Evolutionary conservation across 2,888 invertebrate species (phyloP), one percentile per base, ranked within the genome.

Genomic region (Eristalis pertinax): DNA sequence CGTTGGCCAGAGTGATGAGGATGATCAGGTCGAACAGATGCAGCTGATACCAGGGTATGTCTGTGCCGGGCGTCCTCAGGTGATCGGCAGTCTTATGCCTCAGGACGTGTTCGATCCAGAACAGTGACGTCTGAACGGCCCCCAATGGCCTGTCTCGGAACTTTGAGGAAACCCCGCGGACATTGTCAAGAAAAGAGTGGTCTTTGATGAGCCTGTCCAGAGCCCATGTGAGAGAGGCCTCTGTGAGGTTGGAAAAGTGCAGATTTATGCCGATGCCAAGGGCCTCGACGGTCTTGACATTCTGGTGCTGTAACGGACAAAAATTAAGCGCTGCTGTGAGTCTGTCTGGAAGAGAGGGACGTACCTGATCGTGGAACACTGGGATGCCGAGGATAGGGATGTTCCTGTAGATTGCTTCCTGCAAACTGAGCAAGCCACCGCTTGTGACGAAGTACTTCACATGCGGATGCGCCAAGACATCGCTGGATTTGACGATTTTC

Each of bases 401-500:
- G 84, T 92, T 92, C 4, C 93, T 90, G 24, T 92, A 89, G n/a
- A 94, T 90, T 0, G 93, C 92, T 85, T 94, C 94, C 88, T 93
- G 93, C 8, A 93, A 88, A 38, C 93, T 91, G 35, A 93, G 89
- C 2, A 92, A 84, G 69, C 93, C 93, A 0, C 94, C 94, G 76
- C 94, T 94, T 76, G 92, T 92, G 4, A 94, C 91, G 85, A 94
- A 94, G 0, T 92, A 89, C 56, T 91, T 92, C 0, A 94, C 89
- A 79, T 92, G 92, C 0, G 93, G 93, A 91, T 94, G 94, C 1
- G 93, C 93, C 87, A 93, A 80, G 22, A 95, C 92, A 89, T 94
- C 94, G 65, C 93, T 93, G 89, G 95, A 94, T 1, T 94, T 94
- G 29, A 94, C 91, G 91, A 93, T 94, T 88, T 94, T 93, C 63